Conservation (phyloP, 2,797 vertebrate species). For the Molossus alvarezi region DNA sequence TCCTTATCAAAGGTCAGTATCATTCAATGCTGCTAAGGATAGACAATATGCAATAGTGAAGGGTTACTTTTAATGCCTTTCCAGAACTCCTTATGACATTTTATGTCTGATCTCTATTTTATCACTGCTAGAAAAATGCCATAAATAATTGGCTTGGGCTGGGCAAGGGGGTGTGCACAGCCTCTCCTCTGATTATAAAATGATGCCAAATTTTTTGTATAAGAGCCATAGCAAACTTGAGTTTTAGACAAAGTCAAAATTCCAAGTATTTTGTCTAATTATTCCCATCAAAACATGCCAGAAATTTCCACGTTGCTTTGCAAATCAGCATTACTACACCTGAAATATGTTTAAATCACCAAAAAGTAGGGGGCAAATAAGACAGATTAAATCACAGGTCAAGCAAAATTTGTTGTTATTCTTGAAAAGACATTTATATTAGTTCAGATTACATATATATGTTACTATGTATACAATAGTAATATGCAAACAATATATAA, state of each 20-base stretch:
- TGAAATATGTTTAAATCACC: conserved; percentile 45
- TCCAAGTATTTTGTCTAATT: conserved; percentile 37
- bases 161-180: not conserved
- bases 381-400: not conserved
- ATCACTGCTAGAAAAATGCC: conserved; percentile 73
- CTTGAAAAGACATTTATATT: not conserved
- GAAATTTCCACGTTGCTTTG: conserved; percentile 7
- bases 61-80: conserved; percentile 67
- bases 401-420: conserved; percentile 30
- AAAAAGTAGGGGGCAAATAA: not conserved
- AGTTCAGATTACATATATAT: not conserved
- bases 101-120: conserved; percentile 69
- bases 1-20: conserved; percentile 77
- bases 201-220: not conserved
- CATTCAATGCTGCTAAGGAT: conserved; percentile 70
- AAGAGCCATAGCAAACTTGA: not conserved
- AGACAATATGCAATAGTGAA: conserved; percentile 66
- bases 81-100: conserved; percentile 62
- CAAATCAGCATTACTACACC: not conserved
- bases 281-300: conserved; percentile 31
- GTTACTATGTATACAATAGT: not conserved
- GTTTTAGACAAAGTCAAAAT: conserved; percentile 48
- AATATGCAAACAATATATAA: not conserved
- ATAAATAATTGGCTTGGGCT: conserved; percentile 66
- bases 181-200: conserved; percentile 52